phyloP scores from a whole-genome alignment of 2,797 vertebrate genomes.

The Novumbra hubbsi region DNA sequence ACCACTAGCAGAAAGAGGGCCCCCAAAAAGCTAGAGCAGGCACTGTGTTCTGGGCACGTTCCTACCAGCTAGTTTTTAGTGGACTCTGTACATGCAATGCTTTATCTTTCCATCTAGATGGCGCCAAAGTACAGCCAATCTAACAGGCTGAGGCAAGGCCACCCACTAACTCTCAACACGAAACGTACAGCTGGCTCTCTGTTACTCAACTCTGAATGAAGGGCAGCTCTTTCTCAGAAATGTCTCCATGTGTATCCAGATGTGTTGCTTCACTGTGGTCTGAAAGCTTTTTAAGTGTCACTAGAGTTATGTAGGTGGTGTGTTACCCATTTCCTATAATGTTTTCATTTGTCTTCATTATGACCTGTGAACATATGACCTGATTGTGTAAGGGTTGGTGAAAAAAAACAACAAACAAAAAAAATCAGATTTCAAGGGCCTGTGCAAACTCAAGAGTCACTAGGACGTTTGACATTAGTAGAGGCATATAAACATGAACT shows the following conservation, averaged over 20 bases:
- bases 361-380: neutral
- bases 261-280: neutral
- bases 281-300: neutral
- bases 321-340: too few species aligned
- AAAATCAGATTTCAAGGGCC: too few species aligned
- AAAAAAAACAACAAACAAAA: too few species aligned
- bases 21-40: too few species aligned
- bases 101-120: slow-evolving; percentile 34
- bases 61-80: neutral
- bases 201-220: neutral
- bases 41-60: neutral
- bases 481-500: neutral
- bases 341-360: too few species aligned
- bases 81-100: slow-evolving; percentile 8
- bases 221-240: neutral
- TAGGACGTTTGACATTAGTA: neutral
- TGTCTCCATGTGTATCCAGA: neutral
- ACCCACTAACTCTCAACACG: neutral
- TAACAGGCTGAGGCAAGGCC: neutral
- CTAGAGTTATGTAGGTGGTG: neutral
- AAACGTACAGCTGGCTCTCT: neutral
- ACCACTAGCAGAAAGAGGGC: too few species aligned
- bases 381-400: neutral
- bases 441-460: neutral
- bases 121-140: slow-evolving; percentile 20